Evolutionary conservation across 64 coral and sea anemone species (phyloP).

Genomic region (Porites lutea): DNA sequence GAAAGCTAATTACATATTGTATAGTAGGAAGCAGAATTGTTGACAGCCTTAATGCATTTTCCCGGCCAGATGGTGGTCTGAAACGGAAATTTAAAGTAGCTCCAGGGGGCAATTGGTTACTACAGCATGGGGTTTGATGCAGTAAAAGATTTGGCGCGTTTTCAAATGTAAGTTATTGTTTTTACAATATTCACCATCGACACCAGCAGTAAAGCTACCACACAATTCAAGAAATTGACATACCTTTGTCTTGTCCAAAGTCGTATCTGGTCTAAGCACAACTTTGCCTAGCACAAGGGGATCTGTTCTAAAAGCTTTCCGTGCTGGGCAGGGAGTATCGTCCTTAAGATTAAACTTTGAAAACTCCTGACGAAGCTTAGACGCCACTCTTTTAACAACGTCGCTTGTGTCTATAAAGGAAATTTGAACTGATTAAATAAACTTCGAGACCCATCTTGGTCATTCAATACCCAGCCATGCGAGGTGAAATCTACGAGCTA

Average conservation of each 20-base stretch:
- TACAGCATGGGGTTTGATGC: too few species aligned
- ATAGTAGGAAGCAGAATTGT: too few species aligned
- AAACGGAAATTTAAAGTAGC: too few species aligned
- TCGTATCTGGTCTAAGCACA: slow-evolving; percentile 51
- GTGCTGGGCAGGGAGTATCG: neutral
- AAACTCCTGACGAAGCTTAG: slow-evolving; percentile 41
- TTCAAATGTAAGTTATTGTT: too few species aligned
- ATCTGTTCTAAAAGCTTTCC: neutral
- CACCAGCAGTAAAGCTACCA: neutral
- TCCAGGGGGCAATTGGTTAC: too few species aligned
- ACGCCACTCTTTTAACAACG: slow-evolving; percentile 28
- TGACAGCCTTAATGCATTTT: too few species aligned
- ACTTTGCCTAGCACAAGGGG: slow-evolving; percentile 26
- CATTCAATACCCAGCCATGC: neutral
- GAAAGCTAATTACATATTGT: too few species aligned
- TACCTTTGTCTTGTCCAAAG: slow-evolving; percentile 22
- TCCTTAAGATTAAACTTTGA: slow-evolving; percentile 12
- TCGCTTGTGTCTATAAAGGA: slow-evolving; percentile 1
- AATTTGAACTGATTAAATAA: neutral
- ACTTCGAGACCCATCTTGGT: neutral
- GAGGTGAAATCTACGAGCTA: too few species aligned
- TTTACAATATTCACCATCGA: too few species aligned
- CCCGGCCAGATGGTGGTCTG: too few species aligned
- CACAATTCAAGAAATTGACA: neutral
- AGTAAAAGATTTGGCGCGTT: too few species aligned